These are phyloP conservation scores for Ctenopoma kingsleyae DNA, from an alignment of 2,797 vertebrate species.

Conservation along the genomic window DNA sequence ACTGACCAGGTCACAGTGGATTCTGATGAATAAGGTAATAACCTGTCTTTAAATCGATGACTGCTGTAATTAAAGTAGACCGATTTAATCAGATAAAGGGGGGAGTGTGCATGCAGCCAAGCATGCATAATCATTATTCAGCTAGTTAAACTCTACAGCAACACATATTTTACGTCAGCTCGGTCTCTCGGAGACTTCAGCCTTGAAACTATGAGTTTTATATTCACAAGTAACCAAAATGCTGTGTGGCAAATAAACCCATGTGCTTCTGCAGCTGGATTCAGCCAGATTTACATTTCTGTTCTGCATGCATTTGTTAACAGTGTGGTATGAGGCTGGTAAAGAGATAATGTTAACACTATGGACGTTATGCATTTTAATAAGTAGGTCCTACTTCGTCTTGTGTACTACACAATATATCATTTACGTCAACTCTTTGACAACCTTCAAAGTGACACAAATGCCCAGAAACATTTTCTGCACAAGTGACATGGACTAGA, in stretches of 20 bases:
- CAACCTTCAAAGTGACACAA: constrained; percentile 43
- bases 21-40: constrained; percentile 75
- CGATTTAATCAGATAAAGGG: constrained; percentile 65
- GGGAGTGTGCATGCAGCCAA: constrained; percentile 32
- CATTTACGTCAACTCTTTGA: constrained; percentile 55
- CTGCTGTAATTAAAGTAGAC: constrained; percentile 71
- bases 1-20: constrained; percentile 56
- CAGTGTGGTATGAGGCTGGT: constrained; percentile 59
- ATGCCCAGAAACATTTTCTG: constrained; percentile 25
- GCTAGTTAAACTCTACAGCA: constrained; percentile 38
- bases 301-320: constrained; percentile 51
- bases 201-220: constrained; percentile 1
- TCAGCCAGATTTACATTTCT: constrained; percentile 43
- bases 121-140: constrained; percentile 46
- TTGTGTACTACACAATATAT: constrained; percentile 59
- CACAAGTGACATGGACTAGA: neutral
- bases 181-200: constrained; percentile 1
- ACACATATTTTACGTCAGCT: constrained; percentile 16
- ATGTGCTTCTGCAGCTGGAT: constrained; percentile 35
- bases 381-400: constrained; percentile 34
- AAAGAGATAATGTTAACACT: constrained; percentile 66
- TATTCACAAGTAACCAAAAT: constrained; percentile 1
- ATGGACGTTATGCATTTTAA: constrained; percentile 65
- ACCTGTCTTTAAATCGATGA: constrained; percentile 76
- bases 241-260: constrained; percentile 9